Conservation (phyloP, 1,140 invertebrate genomes). For the Pantala flavescens region DNA sequence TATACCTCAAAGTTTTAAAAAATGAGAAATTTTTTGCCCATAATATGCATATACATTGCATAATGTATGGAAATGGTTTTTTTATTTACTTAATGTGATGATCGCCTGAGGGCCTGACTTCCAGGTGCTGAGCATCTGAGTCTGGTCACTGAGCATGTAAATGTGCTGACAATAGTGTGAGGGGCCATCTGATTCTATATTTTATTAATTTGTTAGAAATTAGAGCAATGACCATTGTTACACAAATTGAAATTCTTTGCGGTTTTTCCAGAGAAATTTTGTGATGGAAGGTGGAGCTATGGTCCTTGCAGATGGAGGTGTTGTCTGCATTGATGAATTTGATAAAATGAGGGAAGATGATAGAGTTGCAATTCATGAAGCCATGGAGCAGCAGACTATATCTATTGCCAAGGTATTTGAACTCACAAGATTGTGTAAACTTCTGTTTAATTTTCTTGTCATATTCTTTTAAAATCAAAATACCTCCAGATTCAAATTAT, state of each 20-base stretch:
- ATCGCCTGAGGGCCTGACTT: neutral
- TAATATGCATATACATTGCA: no score
- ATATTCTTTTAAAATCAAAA: no score
- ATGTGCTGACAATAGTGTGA: conserved; percentile 10
- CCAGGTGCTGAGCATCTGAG: neutral
- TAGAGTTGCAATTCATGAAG: conserved; percentile 97
- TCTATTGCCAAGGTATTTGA: conserved; percentile 89
- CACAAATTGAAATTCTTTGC: neutral
- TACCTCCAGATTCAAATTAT: neutral
- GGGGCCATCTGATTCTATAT: conserved; percentile 10
- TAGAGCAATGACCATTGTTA: no score
- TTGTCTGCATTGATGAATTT: conserved; percentile 99
- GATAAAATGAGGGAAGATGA: conserved; percentile 99
- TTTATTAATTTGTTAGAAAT: neutral
- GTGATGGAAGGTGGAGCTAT: conserved; percentile 99
- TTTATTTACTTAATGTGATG: conserved; percentile 8
- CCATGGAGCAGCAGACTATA: conserved; percentile 99
- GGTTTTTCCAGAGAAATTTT: conserved; percentile 73
- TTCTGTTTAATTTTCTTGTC: neutral
- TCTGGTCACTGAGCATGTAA: neutral
- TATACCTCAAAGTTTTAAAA: no score
- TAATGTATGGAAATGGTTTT: no score
- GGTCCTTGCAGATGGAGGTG: conserved; percentile 97
- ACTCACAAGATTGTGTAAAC: conserved; percentile 12
- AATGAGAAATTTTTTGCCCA: no score